Evolutionary conservation across 2,888 invertebrate species (phyloP).

Genomic region (Fissipunctia ypsillon): DNA sequence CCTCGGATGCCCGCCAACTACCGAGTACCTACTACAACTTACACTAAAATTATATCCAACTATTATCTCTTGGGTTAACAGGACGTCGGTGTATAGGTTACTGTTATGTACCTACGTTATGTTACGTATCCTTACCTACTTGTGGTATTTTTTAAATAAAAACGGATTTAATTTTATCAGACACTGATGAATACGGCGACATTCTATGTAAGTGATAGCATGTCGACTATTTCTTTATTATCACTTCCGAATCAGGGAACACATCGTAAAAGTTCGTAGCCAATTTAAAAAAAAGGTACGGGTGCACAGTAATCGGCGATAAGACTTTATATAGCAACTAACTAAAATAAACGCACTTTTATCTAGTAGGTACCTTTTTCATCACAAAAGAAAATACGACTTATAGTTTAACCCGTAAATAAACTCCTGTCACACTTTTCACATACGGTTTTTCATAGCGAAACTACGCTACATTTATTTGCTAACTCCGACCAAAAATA

Average conservation of each 20-base stretch:
- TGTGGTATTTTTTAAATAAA: neutral
- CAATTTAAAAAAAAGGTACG: neutral
- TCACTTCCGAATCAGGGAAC: neutral
- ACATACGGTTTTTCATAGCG: constrained; percentile 35
- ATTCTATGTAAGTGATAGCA: neutral
- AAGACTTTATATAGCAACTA: neutral
- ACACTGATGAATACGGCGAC: neutral
- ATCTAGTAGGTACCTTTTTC: neutral
- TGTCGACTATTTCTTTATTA: neutral
- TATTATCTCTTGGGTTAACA: constrained; percentile 42
- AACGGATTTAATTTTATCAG: neutral
- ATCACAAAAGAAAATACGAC: constrained; percentile 6
- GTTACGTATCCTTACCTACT: neutral
- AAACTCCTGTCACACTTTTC: constrained; percentile 41
- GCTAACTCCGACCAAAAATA: constrained; percentile 53
- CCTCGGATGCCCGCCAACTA: constrained; percentile 83
- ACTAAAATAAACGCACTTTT: constrained; percentile 2
- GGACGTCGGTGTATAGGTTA: neutral
- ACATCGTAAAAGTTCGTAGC: neutral
- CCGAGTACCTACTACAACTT: constrained; percentile 58
- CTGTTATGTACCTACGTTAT: neutral
- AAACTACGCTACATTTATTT: constrained; percentile 55
- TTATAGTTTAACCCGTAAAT: constrained; percentile 32
- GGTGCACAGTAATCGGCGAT: neutral
- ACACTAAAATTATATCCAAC: constrained; percentile 58